Evolutionary conservation across 2,888 invertebrate species (phyloP), one percentile per base, ranked within the genome.

Genomic region (Pseudanteris insignis): DNA sequence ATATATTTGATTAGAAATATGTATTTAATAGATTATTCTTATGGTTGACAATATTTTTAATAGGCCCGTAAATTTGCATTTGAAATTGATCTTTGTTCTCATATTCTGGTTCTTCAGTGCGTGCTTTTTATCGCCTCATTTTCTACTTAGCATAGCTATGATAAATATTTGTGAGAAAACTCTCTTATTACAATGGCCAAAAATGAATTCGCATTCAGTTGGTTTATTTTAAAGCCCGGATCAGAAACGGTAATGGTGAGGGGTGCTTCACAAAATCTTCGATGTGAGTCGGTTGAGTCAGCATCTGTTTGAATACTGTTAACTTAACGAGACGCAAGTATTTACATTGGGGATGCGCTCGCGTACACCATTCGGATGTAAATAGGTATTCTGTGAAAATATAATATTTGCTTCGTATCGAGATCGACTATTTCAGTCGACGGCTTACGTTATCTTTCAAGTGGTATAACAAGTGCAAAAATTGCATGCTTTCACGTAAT

Each of bases 251-350:
- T 21, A 10, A 29, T 28, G 30, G 15, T 14, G 8, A 32, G 18
- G 43, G 33, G 38, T 32, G 43, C 43, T 30, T 53, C 48, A 43
- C 47, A 46, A 47, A 63, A 63, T 63, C 59, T 63, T 63, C 59
- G 60, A 64, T 43, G 46, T 64, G 50, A 55, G 55, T 40, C 58
- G 53, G 55, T 59, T 53, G 43, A 55, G 59, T 62, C 58, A 41
- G 51, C 57, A 59, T 64, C 65, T 72, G 69, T 72, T 72, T 71
- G 71, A 68, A 72, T 69, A 72, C 72, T 72, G 72, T 73, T 73
- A 70, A 63, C 69, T 69, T 72, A 72, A 73, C 71, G 71, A 72
- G 69, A 70, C 67, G 68, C 69, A 68, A 72, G 71, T 73, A 72
- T 72, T 73, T 73, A 66, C 71, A 66, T 61, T 63, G 59, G 66